Conservation (phyloP, 2,888 invertebrate genomes). For the Agrotis ipsilon region DNA sequence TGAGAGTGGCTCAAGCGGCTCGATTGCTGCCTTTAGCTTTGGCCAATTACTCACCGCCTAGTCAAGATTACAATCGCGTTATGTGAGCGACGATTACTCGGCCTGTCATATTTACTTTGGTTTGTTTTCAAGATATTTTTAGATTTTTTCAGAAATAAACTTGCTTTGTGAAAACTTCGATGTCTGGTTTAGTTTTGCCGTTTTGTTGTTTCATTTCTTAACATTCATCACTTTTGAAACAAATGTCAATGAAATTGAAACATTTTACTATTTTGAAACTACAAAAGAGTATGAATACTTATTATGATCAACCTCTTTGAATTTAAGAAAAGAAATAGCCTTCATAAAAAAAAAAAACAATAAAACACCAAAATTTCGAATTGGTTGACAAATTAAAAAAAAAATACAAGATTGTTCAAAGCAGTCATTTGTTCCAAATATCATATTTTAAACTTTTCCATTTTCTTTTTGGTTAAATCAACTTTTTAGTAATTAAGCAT, state of each 20-base stretch:
- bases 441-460: not conserved
- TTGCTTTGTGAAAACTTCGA: not conserved
- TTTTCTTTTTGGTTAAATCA: not conserved
- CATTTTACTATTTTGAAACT: not conserved
- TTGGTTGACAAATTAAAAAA: not conserved
- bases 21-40: constrained; percentile 87
- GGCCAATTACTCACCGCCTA: constrained; percentile 87
- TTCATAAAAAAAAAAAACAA: not conserved
- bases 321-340: not conserved
- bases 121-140: constrained; percentile 66
- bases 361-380: not conserved
- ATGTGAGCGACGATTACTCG: constrained; percentile 70
- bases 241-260: not conserved
- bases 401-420: not conserved
- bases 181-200: not conserved
- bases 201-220: not conserved
- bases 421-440: constrained; percentile 9
- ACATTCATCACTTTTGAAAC: not conserved
- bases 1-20: constrained; percentile 85
- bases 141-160: constrained; percentile 11
- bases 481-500: not conserved
- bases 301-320: not conserved
- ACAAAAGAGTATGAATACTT: not conserved
- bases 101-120: constrained; percentile 69
- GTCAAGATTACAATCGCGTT: constrained; percentile 83